A percentile compares a stretch with the other conserved stretches of the same genome.
Evolutionary conservation across 1,140 invertebrate species (phyloP).

Genomic region (Gryon sp.): DNA sequence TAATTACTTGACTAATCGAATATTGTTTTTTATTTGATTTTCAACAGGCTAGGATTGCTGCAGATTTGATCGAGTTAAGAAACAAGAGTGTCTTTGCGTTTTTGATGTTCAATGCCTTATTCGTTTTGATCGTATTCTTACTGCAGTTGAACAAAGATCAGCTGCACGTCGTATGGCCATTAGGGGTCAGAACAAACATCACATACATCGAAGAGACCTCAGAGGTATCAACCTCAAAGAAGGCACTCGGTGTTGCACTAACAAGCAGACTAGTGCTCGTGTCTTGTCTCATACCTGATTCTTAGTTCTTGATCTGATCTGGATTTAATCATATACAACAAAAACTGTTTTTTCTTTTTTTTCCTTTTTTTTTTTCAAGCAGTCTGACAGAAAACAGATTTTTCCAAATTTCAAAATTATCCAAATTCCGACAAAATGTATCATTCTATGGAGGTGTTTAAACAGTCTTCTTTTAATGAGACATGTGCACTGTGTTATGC

Average conservation of each 20-base stretch:
- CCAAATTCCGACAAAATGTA: too few relatives aligned
- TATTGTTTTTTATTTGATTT: constrained; percentile 56
- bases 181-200: constrained; percentile 96
- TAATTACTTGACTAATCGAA: constrained; percentile 60
- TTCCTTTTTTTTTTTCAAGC: too few relatives aligned
- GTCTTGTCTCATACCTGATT: too few relatives aligned
- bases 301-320: too few relatives aligned
- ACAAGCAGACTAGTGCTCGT: too few relatives aligned
- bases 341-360: too few relatives aligned
- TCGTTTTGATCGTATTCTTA: constrained; percentile 98
- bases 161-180: constrained; percentile 95
- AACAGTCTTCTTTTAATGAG: too few relatives aligned
- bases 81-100: constrained; percentile 99
- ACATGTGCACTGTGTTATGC: too few relatives aligned
- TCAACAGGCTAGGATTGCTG: constrained; percentile 89
- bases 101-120: constrained; percentile 99
- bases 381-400: too few relatives aligned
- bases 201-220: constrained; percentile 94
- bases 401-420: too few relatives aligned
- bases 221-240: constrained; percentile 83
- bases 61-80: constrained; percentile 93
- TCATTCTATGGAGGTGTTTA: too few relatives aligned
- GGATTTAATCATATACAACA: too few relatives aligned
- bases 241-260: constrained; percentile 2
- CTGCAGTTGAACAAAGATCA: constrained; percentile 99